Base-by-base conservation (phyloP, 2,113 vertebrate genomes). In the Tyrannus savana region DNA sequence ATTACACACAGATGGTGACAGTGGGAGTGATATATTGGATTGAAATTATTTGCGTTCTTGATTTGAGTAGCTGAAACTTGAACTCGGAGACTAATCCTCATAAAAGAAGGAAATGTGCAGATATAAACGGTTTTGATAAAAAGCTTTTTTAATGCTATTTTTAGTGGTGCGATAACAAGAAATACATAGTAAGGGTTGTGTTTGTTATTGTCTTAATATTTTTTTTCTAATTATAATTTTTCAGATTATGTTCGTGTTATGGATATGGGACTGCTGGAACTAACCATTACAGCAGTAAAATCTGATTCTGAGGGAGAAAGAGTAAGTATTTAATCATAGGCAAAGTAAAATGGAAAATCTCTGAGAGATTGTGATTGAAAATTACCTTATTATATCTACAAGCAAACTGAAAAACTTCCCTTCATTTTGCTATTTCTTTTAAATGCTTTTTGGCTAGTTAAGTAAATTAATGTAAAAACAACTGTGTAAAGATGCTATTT, bases 191-290 rank as follows among this genome's bases (percentile, higher is more conserved):
- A 25, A 64, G 24, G 5, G 27, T 58, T 30, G 15, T 50, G 7
- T 47, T 73, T 64, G 14, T 66, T 58, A 31, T 31, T 58, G 44
- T 59, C 21, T 39, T 91, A 16, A 4, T 73, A 19, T 31, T 79
- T 79, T 74, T 72, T n/a, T n/a, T 7, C n/a, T 15, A 44, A 72
- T 72, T 42, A 41, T 80, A 74, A 7, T 90, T 33, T 94, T 96
- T 67, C 90, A 99, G 99, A 99, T 97, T 99, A 99, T 94, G 99
- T 99, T 86, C 99, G 99, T 96, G 99, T 99, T 85, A 98, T 99
- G 90, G 99, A 99, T 91, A 99, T 99, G 99, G 99, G 99, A 41
- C 98, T 99, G 31, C 92, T 99, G 79, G 99, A 99, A 96, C 87
- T 99, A 93, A 99, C 99, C 69, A 99, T 99, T 93, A 99, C 98